These are phyloP conservation scores for Acrocyrtus sp. DNA, from an alignment of 2,888 invertebrate genomes.

Conservation along the genomic window DNA sequence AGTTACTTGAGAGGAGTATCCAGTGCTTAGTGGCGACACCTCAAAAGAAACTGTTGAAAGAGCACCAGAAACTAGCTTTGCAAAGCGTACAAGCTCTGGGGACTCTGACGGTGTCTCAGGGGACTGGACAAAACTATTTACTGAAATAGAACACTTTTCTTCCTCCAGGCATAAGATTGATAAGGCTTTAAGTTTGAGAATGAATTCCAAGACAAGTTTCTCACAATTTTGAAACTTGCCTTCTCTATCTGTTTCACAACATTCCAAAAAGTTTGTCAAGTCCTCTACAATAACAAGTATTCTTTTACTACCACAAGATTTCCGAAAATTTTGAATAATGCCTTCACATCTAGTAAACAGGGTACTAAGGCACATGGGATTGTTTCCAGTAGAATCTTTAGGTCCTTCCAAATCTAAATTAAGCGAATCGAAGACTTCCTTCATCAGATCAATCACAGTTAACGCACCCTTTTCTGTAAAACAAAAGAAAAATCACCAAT, in stretches of 20 bases:
- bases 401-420: background rate
- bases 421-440: slow-evolving; percentile 1
- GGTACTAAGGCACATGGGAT: slow-evolving; percentile 4
- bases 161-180: slow-evolving; percentile 5
- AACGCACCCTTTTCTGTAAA: slow-evolving; percentile 29
- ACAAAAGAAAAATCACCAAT: background rate
- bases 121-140: slow-evolving; percentile 18
- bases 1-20: slow-evolving; percentile 30
- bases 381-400: no score
- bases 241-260: background rate
- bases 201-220: slow-evolving; percentile 7
- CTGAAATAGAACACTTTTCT: slow-evolving; percentile 1
- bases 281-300: slow-evolving; percentile 32
- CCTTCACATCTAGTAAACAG: slow-evolving; percentile 12
- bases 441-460: slow-evolving; percentile 21
- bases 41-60: slow-evolving; percentile 20
- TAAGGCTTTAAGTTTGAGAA: slow-evolving; percentile 20
- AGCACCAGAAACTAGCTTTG: background rate
- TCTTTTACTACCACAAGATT: background rate
- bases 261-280: slow-evolving; percentile 22
- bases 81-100: slow-evolving; percentile 10
- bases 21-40: slow-evolving; percentile 25
- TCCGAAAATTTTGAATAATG: slow-evolving; percentile 5
- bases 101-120: slow-evolving; percentile 9
- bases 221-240: background rate